Conservation (phyloP, 2,888 invertebrate genomes). For the Drosophila conformis region DNA sequence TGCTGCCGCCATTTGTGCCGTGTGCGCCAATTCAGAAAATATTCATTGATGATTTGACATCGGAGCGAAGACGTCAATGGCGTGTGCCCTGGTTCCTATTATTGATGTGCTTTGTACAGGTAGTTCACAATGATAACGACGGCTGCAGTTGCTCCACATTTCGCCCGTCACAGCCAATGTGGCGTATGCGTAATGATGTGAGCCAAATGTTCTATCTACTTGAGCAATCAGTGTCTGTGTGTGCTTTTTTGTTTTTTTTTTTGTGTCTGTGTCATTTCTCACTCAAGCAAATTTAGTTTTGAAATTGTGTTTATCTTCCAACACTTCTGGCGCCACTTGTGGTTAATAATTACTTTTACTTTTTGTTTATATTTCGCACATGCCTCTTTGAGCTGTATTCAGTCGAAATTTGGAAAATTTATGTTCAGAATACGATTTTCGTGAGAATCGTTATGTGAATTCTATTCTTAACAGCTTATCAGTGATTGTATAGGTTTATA, state of each 20-base stretch:
- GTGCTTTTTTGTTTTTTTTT: neutral
- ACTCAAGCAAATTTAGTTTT: neutral
- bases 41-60: slow-evolving; percentile 67
- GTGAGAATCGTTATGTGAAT: neutral
- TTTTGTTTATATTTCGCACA: slow-evolving; percentile 27
- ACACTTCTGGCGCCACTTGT: slow-evolving; percentile 19
- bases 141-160: slow-evolving; percentile 36
- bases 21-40: slow-evolving; percentile 56
- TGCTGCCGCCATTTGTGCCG: slow-evolving; percentile 34
- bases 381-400: neutral
- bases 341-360: slow-evolving; percentile 38
- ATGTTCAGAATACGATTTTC: slow-evolving; percentile 2
- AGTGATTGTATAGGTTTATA: neutral
- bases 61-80: slow-evolving; percentile 55
- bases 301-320: slow-evolving; percentile 1
- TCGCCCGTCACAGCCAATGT: slow-evolving; percentile 10
- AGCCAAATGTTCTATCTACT: slow-evolving; percentile 15
- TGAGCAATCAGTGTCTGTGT: slow-evolving; percentile 1
- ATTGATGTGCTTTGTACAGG: slow-evolving; percentile 75
- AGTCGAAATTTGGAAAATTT: slow-evolving; percentile 1
- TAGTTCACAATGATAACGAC: slow-evolving; percentile 24
- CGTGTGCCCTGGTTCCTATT: slow-evolving; percentile 80
- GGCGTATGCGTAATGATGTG: slow-evolving; percentile 62
- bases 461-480: slow-evolving; percentile 23
- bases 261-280: neutral